A percentile compares a stretch with the other conserved stretches of the same genome.
phyloP scores from a whole-genome alignment of 2,113 vertebrate species.

The Tautogolabrus adspersus region DNA sequence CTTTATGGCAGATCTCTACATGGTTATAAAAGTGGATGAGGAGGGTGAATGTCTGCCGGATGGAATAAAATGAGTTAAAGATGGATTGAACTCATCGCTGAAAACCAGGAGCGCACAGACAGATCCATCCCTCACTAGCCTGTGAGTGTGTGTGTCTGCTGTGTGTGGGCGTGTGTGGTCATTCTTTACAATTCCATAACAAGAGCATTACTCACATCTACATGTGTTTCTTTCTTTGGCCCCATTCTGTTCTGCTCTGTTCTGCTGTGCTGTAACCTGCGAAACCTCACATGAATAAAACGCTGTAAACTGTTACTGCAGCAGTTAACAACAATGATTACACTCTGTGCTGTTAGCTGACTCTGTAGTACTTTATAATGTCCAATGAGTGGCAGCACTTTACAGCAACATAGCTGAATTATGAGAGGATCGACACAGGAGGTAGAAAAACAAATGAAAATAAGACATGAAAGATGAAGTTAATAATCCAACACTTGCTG shows the following conservation, averaged over 20 bases:
- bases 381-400: slow-evolving; percentile 39
- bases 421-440: neutral
- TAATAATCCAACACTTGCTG: neutral
- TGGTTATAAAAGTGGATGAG: slow-evolving; percentile 39
- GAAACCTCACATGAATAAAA: neutral
- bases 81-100: slow-evolving; percentile 38
- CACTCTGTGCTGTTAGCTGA: neutral
- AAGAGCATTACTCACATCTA: neutral
- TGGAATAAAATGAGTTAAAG: slow-evolving; percentile 29
- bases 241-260: neutral
- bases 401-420: slow-evolving; percentile 6
- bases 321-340: slow-evolving; percentile 1
- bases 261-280: neutral
- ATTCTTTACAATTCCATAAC: neutral
- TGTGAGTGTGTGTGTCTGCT: neutral
- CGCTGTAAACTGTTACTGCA: neutral
- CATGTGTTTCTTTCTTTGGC: slow-evolving; percentile 3
- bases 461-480: neutral
- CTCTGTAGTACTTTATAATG: slow-evolving; percentile 18
- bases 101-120: slow-evolving; percentile 3
- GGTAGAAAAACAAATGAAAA: neutral
- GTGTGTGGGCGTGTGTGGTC: neutral
- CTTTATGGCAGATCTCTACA: slow-evolving; percentile 29
- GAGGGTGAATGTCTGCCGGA: slow-evolving; percentile 4
- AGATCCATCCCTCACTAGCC: slow-evolving; percentile 31